Conservation (phyloP, 2,797 vertebrate genomes). For the Mico argentatus region DNA sequence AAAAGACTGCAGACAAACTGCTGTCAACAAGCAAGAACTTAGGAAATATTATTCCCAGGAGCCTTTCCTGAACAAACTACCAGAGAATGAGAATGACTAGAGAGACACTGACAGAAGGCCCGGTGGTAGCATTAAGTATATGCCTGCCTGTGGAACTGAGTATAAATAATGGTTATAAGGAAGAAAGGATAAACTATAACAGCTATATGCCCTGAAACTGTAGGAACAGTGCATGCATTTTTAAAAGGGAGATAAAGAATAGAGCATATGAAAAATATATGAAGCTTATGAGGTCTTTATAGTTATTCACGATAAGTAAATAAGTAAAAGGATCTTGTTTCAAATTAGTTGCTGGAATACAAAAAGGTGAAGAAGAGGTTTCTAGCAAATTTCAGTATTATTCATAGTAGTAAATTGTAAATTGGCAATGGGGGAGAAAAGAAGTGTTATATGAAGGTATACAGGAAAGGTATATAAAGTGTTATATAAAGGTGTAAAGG, state of each 20-base stretch:
- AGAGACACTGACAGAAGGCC: constrained; percentile 40
- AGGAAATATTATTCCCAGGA: constrained; percentile 66
- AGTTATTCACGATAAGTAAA: not conserved
- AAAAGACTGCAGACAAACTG: constrained; percentile 54
- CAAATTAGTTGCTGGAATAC: not conserved
- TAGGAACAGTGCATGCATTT: not conserved
- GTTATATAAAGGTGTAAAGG: not conserved
- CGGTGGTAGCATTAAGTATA: constrained; percentile 34
- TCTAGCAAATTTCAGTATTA: not conserved
- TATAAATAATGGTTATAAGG: not conserved
- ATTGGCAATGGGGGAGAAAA: not conserved
- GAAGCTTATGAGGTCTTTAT: not conserved
- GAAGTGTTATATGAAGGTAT: not conserved
- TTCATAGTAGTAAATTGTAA: not conserved
- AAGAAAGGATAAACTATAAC: not conserved
- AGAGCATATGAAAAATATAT: not conserved
- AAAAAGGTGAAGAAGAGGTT: not conserved
- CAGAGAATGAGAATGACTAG: constrained; percentile 42
- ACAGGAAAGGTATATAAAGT: not conserved
- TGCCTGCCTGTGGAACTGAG: not conserved
- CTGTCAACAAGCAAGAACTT: constrained; percentile 48
- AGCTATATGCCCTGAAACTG: not conserved
- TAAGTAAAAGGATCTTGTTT: not conserved
- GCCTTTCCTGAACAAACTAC: constrained; percentile 43
- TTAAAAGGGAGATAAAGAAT: not conserved